A percentile compares a stretch with the other conserved stretches of the same genome.
These are phyloP conservation scores for Calyptommatus sinebrachiatus DNA, from an alignment of 2,113 vertebrate genomes.

Conservation along the genomic window DNA sequence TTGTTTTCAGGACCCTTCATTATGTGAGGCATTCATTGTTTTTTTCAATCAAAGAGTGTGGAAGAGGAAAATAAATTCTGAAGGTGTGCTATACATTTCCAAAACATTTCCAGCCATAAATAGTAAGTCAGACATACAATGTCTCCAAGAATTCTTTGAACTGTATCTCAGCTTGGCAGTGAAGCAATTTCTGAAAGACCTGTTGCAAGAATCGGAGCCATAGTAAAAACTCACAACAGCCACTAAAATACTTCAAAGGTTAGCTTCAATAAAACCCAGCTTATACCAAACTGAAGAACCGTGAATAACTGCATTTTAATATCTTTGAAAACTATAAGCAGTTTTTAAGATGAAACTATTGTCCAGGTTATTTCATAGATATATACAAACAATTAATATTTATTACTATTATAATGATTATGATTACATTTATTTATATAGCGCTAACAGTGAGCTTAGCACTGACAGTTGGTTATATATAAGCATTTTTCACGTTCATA, in stretches of 20 bases:
- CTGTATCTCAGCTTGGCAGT: background rate
- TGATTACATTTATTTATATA: too few relatives aligned
- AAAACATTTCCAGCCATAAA: slow-evolving; percentile 28
- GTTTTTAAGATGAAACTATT: background rate
- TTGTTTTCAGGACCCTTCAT: background rate
- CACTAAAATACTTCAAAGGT: slow-evolving; percentile 11
- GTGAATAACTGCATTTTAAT: background rate
- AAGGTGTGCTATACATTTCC: slow-evolving; percentile 2
- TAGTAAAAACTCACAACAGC: background rate
- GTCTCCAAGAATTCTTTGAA: slow-evolving; percentile 22
- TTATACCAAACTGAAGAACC: background rate
- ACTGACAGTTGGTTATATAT: background rate
- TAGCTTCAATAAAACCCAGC: background rate
- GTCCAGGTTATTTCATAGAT: background rate
- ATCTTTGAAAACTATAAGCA: background rate
- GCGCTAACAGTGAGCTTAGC: too few relatives aligned
- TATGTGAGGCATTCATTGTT: background rate
- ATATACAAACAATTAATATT: background rate
- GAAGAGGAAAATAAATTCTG: background rate
- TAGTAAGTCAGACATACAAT: slow-evolving; percentile 1
- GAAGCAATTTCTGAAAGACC: background rate
- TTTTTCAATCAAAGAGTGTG: slow-evolving; percentile 33
- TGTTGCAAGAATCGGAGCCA: background rate
- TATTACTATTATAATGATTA: too few relatives aligned
- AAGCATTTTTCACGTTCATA: background rate